Base-by-base conservation (phyloP, 2,797 vertebrate genomes). In the Perdix hodgsoniae region DNA sequence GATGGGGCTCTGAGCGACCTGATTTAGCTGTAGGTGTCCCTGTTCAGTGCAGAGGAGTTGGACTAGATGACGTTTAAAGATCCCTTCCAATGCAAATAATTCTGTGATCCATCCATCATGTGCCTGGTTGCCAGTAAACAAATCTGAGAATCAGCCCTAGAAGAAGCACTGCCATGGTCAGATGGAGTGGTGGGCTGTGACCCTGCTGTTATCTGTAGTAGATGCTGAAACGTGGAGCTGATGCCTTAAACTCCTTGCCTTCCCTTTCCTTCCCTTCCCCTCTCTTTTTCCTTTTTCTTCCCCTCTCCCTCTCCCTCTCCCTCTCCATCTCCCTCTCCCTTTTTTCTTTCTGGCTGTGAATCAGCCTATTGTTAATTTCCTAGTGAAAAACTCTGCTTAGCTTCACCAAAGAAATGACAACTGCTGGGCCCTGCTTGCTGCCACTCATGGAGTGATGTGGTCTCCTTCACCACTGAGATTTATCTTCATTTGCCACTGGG, bases 171-270 rank as follows among this genome's bases (percentile, higher is more conserved):
- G 29, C 31, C n/a, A n/a, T 83, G 33, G 71, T 65, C 1, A 1
- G 22, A 24, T 29, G 21, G 33, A 69, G 40, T 54, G 52, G 18
- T 7, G 10, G 14, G 50, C 42, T 0, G 1, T 19, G 8, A 52
- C 11, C 33, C 33, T 33, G 7, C 26, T 49, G 22, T 26, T 26
- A 11, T 13, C 63, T 82, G 27, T 66, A 21, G 29, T 35, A 64
- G 22, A 69, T 35, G 31, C 0, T 5, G 16, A 27, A 0, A 0
- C 14, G 31, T 0, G 2, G 33, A 87, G 12, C 4, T 9, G 0
- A 15, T 33, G 12, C 29, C 61, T 81, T 63, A 49, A 50, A 31
- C 16, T 6, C 12, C 26, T 15, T 39, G 39, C 15, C 7, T 16
- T 42, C 40, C 40, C 16, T 16, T 42, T 40, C 6, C 40, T n/a